Evolutionary conservation across 2,113 vertebrate genomes (phyloP).

Genomic region (Antechinus stuartii): DNA sequence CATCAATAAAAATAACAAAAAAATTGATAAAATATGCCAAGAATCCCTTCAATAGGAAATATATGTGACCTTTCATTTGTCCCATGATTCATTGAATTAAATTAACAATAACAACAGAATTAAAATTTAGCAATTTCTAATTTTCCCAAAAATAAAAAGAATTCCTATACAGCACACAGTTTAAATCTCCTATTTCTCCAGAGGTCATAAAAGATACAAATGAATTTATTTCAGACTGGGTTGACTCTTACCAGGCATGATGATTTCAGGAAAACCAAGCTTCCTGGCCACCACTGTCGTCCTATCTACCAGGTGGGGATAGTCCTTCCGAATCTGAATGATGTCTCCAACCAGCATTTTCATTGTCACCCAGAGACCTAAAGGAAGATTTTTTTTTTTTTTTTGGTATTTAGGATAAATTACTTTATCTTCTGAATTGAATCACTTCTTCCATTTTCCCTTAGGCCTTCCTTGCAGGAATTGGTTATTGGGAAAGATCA

Average conservation of each 20-base stretch:
- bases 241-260: constrained; percentile 93
- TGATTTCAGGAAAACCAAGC: constrained; percentile 98
- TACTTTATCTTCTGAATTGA: neutral
- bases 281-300: constrained; percentile 96
- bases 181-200: neutral
- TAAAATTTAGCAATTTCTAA: neutral
- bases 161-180: neutral
- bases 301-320: constrained; percentile 97
- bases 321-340: constrained; percentile 95
- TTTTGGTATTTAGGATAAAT: neutral
- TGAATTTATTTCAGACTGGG: neutral
- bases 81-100: neutral
- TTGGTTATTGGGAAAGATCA: neutral
- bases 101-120: neutral
- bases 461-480: neutral
- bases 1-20: neutral
- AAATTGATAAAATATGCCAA: neutral
- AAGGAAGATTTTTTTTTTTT: neutral
- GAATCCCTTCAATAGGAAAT: neutral
- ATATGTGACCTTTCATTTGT: neutral
- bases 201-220: neutral
- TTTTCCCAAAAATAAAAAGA: neutral
- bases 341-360: constrained; percentile 97
- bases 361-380: constrained; percentile 98
- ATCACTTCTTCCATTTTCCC: neutral